Evolutionary conservation across 2,888 invertebrate genomes (phyloP).

Genomic region (Agrenia bidenticulata): DNA sequence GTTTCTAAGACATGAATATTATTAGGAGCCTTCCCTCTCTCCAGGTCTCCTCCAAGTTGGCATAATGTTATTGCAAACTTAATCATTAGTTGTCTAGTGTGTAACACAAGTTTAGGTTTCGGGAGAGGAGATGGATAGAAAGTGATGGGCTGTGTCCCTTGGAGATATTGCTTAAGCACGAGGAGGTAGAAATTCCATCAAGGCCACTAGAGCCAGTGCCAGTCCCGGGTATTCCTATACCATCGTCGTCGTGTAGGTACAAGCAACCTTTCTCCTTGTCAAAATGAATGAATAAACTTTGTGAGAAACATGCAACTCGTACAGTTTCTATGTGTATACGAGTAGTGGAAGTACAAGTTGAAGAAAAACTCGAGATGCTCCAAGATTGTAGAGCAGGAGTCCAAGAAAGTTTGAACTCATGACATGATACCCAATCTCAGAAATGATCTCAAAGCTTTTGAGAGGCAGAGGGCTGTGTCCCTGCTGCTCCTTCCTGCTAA

Average conservation of each 20-base stretch:
- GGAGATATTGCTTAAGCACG: constrained; percentile 4
- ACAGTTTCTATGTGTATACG: not conserved
- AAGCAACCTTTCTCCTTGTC: constrained; percentile 5
- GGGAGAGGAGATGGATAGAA: constrained; percentile 7
- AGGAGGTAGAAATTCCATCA: no score
- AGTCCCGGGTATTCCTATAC: not conserved
- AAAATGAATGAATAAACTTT: constrained; percentile 17
- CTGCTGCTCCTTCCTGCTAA: not conserved
- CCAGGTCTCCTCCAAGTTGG: no score
- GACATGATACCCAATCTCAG: constrained; percentile 17
- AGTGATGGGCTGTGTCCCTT: not conserved
- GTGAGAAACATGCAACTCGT: not conserved
- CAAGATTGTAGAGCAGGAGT: no score
- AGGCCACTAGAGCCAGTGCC: not conserved
- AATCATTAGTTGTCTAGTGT: constrained; percentile 2
- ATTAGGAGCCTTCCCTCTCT: no score
- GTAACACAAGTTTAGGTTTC: not conserved
- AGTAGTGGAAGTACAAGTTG: no score
- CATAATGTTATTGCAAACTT: constrained; percentile 8
- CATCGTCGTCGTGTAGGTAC: not conserved
- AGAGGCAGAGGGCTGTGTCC: not conserved
- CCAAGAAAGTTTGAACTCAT: not conserved
- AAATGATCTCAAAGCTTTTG: constrained; percentile 10
- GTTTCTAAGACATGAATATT: no score
- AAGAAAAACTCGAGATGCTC: no score